A percentile compares a stretch with the other conserved stretches of the same genome.
Conservation (phyloP, 2,797 vertebrate species). For the Kryptolebias ocellatus region DNA sequence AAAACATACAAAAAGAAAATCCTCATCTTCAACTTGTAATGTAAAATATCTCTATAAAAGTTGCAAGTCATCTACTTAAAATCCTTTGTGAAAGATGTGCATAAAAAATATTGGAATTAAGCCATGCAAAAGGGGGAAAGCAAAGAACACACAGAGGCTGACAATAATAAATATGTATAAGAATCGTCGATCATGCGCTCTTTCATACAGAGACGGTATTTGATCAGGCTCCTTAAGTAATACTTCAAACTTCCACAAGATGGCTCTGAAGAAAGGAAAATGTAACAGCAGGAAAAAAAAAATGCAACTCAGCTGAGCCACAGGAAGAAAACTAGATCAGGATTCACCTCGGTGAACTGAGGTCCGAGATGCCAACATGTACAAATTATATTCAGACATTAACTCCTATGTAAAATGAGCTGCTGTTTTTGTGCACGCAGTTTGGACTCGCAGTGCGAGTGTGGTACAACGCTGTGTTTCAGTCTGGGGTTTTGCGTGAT, state of each 20-base stretch:
- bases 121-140: constrained; percentile 75
- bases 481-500: constrained; percentile 4
- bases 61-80: constrained; percentile 59
- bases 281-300: constrained; percentile 20
- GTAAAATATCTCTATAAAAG: constrained; percentile 41
- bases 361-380: too few relatives aligned
- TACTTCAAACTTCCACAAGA: constrained; percentile 75
- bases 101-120: constrained; percentile 71
- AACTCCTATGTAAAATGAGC: not conserved
- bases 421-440: not conserved
- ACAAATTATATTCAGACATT: too few relatives aligned
- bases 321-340: not conserved
- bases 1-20: constrained; percentile 49
- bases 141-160: constrained; percentile 41
- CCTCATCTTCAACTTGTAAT: constrained; percentile 52
- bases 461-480: not conserved
- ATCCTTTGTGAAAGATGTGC: constrained; percentile 66
- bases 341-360: not conserved
- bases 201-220: constrained; percentile 35
- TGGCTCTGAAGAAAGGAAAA: constrained; percentile 63
- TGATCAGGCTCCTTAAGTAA: constrained; percentile 41
- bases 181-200: constrained; percentile 47
- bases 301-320: constrained; percentile 5
- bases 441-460: constrained; percentile 30
- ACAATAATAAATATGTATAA: constrained; percentile 66